Conservation (phyloP, 2,888 invertebrate species). For the Drosophila prostipennis region DNA sequence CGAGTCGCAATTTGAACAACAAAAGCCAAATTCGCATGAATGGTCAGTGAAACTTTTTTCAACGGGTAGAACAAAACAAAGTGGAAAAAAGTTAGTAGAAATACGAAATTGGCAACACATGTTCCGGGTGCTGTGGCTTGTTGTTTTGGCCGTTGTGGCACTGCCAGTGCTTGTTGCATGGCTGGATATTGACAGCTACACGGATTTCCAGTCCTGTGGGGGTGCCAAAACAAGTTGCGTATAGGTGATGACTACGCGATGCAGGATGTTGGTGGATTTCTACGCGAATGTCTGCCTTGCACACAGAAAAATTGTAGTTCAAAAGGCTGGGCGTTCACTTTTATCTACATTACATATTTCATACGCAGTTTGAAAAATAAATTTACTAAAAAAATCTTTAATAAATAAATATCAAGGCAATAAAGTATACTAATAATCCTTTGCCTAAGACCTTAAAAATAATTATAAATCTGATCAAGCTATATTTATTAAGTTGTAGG, state of each 20-base stretch:
- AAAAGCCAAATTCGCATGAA: constrained; percentile 32
- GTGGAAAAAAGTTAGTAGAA: constrained; percentile 12
- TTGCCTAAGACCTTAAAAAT: neutral
- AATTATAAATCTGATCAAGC: too few relatives aligned
- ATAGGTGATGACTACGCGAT: constrained; percentile 23
- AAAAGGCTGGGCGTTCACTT: too few relatives aligned
- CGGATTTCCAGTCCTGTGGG: constrained; percentile 39
- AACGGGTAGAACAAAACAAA: constrained; percentile 13
- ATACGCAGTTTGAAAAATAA: too few relatives aligned
- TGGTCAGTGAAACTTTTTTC: constrained; percentile 29
- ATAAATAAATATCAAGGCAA: neutral
- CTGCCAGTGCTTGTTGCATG: constrained; percentile 60
- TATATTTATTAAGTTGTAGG: too few relatives aligned
- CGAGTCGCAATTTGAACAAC: constrained; percentile 18
- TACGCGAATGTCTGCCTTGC: neutral
- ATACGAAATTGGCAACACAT: constrained; percentile 44
- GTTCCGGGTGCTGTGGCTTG: constrained; percentile 29
- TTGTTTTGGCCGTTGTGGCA: constrained; percentile 33
- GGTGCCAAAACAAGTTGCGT: constrained; percentile 38
- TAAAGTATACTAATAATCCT: neutral
- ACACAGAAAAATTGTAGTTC: constrained; percentile 1
- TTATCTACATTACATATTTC: too few relatives aligned
- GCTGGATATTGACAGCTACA: constrained; percentile 67
- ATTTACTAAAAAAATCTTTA: too few relatives aligned
- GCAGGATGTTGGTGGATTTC: constrained; percentile 2